These are phyloP conservation scores for Nymphicus hollandicus DNA, from an alignment of 2,113 vertebrate species.

Conservation along the genomic window DNA sequence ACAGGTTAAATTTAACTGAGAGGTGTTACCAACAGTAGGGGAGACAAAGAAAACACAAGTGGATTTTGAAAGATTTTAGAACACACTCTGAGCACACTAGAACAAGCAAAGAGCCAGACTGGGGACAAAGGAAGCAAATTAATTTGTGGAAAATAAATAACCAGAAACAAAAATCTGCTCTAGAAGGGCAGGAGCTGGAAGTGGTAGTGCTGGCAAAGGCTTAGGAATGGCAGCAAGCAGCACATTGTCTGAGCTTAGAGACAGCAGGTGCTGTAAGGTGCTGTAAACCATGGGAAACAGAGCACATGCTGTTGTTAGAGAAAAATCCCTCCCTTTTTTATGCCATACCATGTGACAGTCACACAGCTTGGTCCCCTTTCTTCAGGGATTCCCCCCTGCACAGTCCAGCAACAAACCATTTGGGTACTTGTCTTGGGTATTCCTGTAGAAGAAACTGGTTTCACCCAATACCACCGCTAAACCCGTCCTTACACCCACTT, in stretches of 20 bases:
- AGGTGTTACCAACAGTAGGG: not conserved
- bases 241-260: not conserved
- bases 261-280: not conserved
- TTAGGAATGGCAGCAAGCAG: not conserved
- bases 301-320: not conserved
- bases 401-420: not conserved
- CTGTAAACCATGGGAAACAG: not conserved
- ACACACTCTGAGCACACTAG: not conserved
- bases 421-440: rapidly evolving
- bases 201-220: not conserved
- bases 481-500: not conserved
- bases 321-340: not conserved
- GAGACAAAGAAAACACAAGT: not conserved
- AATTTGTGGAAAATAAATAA: not conserved
- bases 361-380: not conserved
- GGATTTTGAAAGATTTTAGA: not conserved
- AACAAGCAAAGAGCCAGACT: not conserved
- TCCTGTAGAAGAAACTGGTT: not conserved
- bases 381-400: not conserved
- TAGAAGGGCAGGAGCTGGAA: not conserved
- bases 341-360: not conserved
- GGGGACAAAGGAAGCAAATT: not conserved
- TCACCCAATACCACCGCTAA: not conserved
- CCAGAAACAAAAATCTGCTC: not conserved
- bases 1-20: not conserved